phyloP scores from a whole-genome alignment of 2,888 invertebrate genomes.

The Nowickia ferox region DNA sequence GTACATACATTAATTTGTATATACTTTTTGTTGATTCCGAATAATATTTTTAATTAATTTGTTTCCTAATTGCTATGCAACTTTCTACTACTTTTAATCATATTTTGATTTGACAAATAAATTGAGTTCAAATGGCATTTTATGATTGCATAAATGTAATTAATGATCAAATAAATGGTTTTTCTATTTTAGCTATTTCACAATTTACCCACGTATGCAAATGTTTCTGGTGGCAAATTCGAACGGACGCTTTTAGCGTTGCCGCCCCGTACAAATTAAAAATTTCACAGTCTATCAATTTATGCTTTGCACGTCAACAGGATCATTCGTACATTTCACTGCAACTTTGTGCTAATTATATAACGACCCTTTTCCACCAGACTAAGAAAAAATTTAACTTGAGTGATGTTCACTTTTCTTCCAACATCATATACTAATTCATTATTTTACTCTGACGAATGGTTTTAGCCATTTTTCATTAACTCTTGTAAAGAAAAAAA shows the following conservation, averaged over 20 bases:
- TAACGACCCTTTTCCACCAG: neutral
- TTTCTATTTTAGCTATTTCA: neutral
- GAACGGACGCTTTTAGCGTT: neutral
- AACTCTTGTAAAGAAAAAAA: conserved; percentile 7
- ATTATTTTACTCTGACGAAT: conserved; percentile 64
- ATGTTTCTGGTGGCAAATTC: conserved; percentile 10
- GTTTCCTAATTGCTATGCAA: too few relatives aligned
- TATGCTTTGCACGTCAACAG: conserved; percentile 70
- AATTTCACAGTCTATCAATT: conserved; percentile 72
- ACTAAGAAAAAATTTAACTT: conserved; percentile 11
- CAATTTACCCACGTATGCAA: conserved; percentile 7
- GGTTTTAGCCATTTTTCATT: conserved; percentile 66
- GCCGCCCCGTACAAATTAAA: conserved; percentile 10
- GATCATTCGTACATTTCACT: conserved; percentile 50
- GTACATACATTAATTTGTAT: too few relatives aligned
- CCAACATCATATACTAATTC: conserved; percentile 27
- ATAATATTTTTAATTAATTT: too few relatives aligned
- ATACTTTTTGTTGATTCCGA: too few relatives aligned
- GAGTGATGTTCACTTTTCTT: conserved; percentile 7
- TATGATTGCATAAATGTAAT: too few relatives aligned
- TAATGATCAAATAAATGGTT: neutral
- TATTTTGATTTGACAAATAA: too few relatives aligned
- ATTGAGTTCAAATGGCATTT: too few relatives aligned
- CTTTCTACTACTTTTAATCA: too few relatives aligned
- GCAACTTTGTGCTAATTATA: conserved; percentile 22